phyloP scores from a whole-genome alignment of 53 echinoderm and acorn worm species.

The Zoroaster sp. region DNA sequence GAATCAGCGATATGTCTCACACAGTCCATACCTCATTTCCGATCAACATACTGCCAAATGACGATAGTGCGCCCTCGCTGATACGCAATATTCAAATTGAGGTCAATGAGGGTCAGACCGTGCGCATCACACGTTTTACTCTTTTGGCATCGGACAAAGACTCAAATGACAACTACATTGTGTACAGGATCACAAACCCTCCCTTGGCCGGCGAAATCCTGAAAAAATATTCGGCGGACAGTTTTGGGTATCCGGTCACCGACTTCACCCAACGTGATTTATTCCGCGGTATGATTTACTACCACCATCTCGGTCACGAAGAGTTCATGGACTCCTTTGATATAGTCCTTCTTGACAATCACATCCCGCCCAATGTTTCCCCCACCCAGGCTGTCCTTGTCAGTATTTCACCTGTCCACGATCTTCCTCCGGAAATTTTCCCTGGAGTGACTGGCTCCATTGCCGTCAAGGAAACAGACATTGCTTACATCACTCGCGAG shows the following conservation, averaged over 20 bases:
- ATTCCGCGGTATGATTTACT: conserved; percentile 87
- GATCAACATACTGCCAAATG: conserved; percentile 91
- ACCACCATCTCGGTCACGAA: conserved; percentile 93
- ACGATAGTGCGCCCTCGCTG: conserved; percentile 89
- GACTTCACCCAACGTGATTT: conserved; percentile 95
- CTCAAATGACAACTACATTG: conserved; percentile 90
- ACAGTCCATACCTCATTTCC: conserved; percentile 84
- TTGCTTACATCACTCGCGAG: conserved; percentile 74
- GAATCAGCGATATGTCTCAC: conserved; percentile 82
- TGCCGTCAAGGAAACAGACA: conserved; percentile 83
- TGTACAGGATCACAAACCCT: conserved; percentile 78
- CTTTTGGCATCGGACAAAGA: conserved; percentile 89
- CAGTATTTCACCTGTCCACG: conserved; percentile 83
- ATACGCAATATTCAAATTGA: conserved; percentile 87
- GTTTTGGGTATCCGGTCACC: conserved; percentile 87
- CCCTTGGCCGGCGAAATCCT: conserved; percentile 71
- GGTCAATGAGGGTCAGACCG: conserved; percentile 76
- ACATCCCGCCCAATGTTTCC: conserved; percentile 88
- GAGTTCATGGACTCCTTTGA: conserved; percentile 87
- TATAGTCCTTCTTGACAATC: conserved; percentile 77
- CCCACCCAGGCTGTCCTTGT: conserved; percentile 72
- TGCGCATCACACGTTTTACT: conserved; percentile 75
- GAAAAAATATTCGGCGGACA: conserved; percentile 80
- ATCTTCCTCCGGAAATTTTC: conserved; percentile 65
- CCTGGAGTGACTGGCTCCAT: conserved; percentile 58